Evolutionary conservation across 2,888 invertebrate species (phyloP).

Genomic region (Cosmorhoe ocellata): DNA sequence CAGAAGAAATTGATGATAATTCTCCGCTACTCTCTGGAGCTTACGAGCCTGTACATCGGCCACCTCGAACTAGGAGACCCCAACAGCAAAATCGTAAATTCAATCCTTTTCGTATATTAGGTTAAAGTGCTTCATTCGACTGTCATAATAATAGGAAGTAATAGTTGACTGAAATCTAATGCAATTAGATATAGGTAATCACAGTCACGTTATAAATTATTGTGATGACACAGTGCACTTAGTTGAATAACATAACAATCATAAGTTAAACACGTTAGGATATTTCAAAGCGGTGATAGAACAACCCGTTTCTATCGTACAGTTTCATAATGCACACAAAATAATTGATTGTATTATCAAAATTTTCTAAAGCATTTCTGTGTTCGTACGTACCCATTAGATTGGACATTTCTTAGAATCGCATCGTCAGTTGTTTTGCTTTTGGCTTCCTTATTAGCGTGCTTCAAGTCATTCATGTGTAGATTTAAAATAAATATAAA

Average conservation of each 20-base stretch:
- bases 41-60: slow-evolving; percentile 68
- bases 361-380: too few relatives aligned
- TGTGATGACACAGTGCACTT: slow-evolving; percentile 75
- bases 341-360: too few relatives aligned
- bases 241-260: slow-evolving; percentile 40
- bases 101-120: slow-evolving; percentile 77
- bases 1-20: slow-evolving; percentile 61
- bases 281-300: too few relatives aligned
- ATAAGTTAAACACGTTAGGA: too few relatives aligned
- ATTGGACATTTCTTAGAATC: too few relatives aligned
- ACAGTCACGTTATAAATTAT: slow-evolving; percentile 50
- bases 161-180: slow-evolving; percentile 60
- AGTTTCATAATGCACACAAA: too few relatives aligned
- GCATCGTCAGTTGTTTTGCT: too few relatives aligned
- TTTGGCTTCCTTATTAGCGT: too few relatives aligned
- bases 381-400: too few relatives aligned
- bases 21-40: slow-evolving; percentile 74
- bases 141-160: slow-evolving; percentile 46
- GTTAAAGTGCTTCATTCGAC: slow-evolving; percentile 57
- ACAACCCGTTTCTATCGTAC: too few relatives aligned
- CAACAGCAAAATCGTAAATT: slow-evolving; percentile 68
- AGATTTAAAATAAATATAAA: slow-evolving; percentile 5
- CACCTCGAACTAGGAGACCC: slow-evolving; percentile 67
- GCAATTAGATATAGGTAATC: slow-evolving; percentile 51
- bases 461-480: not conserved